phyloP scores from a whole-genome alignment of 1,140 invertebrate genomes.

The Caerostris extrusa region DNA sequence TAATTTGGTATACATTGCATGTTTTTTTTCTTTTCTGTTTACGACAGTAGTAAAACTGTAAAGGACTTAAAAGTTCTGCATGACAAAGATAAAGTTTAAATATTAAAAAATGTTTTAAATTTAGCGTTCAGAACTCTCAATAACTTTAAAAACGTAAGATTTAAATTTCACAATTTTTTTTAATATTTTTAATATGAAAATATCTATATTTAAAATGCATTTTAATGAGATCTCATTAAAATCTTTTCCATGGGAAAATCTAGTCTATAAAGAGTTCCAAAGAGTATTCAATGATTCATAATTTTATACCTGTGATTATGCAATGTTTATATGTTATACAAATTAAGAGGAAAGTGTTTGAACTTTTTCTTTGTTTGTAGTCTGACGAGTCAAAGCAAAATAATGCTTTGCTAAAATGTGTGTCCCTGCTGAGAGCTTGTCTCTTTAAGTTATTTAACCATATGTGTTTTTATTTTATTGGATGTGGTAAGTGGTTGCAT shows the following conservation, averaged over 20 bases:
- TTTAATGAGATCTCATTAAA: background rate
- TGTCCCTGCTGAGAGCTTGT: conserved; percentile 2
- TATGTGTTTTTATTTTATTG: conserved; percentile 31
- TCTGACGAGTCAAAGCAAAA: conserved; percentile 36
- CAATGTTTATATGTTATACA: background rate
- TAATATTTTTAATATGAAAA: background rate
- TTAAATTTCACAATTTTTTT: background rate
- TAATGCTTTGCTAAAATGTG: background rate
- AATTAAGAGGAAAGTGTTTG: background rate
- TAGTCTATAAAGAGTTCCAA: conserved; percentile 27
- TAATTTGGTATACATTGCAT: too few species aligned
- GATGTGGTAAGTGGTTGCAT: conserved; percentile 27
- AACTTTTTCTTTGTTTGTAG: conserved; percentile 13
- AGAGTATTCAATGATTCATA: background rate
- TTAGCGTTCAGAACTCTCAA: background rate
- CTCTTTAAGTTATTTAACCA: conserved; percentile 35
- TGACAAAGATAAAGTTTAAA: background rate
- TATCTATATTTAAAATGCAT: background rate
- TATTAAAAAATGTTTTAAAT: background rate
- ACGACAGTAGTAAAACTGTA: too few species aligned
- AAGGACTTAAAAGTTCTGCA: too few species aligned
- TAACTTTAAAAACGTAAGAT: background rate
- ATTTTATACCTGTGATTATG: conserved; percentile 45
- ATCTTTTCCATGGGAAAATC: background rate
- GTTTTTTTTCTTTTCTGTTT: too few species aligned